Evolutionary conservation across 2,888 invertebrate genomes (phyloP).

Genomic region (Drosophila atroscutellata): DNA sequence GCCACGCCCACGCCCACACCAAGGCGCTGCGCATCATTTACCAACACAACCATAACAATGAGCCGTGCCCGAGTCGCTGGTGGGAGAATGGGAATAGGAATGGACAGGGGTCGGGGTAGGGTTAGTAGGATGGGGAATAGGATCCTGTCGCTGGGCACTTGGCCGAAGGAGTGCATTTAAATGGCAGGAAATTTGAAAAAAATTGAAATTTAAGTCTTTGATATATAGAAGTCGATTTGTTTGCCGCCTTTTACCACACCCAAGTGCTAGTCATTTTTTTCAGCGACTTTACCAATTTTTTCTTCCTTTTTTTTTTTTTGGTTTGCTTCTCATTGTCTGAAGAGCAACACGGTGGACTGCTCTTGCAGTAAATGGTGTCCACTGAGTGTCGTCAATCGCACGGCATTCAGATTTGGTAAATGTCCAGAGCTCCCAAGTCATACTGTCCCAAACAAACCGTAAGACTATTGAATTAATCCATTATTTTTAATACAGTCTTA

Average conservation of each 20-base stretch:
- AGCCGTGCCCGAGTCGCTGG: constrained; percentile 11
- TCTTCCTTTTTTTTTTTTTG: not conserved
- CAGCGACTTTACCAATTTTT: constrained; percentile 44
- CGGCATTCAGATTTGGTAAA: not conserved
- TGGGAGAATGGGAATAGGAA: constrained; percentile 6
- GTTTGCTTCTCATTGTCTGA: constrained; percentile 9
- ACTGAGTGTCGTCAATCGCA: constrained; percentile 4
- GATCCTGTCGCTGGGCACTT: constrained; percentile 38
- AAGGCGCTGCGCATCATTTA: constrained; percentile 64
- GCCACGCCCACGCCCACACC: constrained; percentile 59
- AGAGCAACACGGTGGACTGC: constrained; percentile 1
- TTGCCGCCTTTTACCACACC: constrained; percentile 57
- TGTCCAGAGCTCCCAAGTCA: not conserved
- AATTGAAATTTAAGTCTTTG: constrained; percentile 83
- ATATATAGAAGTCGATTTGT: constrained; percentile 79
- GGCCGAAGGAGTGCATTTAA: constrained; percentile 79
- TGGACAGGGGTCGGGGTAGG: constrained; percentile 4
- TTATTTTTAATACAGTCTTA: not conserved
- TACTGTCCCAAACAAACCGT: not conserved
- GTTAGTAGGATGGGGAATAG: constrained; percentile 9
- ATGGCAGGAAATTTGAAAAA: constrained; percentile 81
- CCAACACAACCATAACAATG: constrained; percentile 75
- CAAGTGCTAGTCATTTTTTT: constrained; percentile 50
- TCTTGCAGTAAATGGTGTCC: constrained; percentile 8
- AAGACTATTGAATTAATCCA: not conserved